Percentiles rank a stretch among this genome's conserved stretches.
Conservation (phyloP, 1,140 invertebrate species). For the Propsilocerus akamusi region DNA sequence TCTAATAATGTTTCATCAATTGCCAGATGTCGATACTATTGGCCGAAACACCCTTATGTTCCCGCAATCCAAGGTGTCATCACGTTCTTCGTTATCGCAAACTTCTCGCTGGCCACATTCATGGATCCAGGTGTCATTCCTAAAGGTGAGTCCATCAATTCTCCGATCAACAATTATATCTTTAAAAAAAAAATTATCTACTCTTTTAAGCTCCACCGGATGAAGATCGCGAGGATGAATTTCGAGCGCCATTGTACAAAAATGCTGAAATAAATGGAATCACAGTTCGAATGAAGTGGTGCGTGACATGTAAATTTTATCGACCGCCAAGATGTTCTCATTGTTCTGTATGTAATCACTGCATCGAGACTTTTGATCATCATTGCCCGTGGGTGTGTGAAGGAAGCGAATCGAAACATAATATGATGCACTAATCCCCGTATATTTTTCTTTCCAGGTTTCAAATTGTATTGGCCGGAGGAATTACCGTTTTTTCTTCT, state of each 20-base stretch:
- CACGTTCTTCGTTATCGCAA: conserved; percentile 91
- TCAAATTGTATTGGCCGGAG: conserved; percentile 98
- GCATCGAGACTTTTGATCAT: conserved; percentile 99
- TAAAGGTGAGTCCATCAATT: conserved; percentile 67
- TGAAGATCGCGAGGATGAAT: conserved; percentile 93
- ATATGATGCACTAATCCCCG: not conserved
- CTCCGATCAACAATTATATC: not conserved
- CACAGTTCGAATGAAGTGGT: conserved; percentile 99
- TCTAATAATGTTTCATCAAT: conserved; percentile 10
- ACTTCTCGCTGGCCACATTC: conserved; percentile 95
- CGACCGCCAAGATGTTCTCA: conserved; percentile 95
- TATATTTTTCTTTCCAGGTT: too few relatives aligned
- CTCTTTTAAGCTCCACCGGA: conserved; percentile 69
- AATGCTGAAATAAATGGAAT: conserved; percentile 97
- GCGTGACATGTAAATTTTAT: conserved; percentile 98
- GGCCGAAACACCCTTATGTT: conserved; percentile 66
- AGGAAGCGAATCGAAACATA: not conserved
- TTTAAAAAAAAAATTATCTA: not conserved
- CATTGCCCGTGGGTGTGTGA: conserved; percentile 98
- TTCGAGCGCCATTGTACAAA: conserved; percentile 91
- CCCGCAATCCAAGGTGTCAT: conserved; percentile 85
- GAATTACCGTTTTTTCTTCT: conserved; percentile 97
- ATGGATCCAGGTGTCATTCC: conserved; percentile 99
- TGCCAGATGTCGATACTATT: conserved; percentile 70
- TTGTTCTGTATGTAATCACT: conserved; percentile 97